phyloP scores from a whole-genome alignment of 2,113 vertebrate genomes.

The Amblyornis subalaris region DNA sequence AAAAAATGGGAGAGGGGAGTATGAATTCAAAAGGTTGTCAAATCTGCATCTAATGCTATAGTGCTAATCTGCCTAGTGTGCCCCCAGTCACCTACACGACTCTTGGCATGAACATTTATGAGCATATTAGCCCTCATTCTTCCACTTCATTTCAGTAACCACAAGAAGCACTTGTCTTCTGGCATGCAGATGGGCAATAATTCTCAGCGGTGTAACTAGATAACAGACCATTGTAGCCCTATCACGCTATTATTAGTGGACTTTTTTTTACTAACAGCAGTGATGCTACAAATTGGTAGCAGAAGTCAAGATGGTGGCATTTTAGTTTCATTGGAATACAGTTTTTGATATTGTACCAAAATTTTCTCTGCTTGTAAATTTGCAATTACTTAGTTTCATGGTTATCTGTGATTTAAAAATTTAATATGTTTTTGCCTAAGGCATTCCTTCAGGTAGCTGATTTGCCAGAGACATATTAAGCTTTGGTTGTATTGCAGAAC shows the following conservation, averaged over 20 bases:
- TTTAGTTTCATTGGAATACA: background rate
- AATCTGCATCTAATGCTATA: background rate
- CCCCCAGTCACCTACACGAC: background rate
- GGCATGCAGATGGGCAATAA: background rate
- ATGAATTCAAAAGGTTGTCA: background rate
- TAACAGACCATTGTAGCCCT: background rate
- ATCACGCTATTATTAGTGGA: background rate
- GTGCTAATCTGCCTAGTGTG: background rate
- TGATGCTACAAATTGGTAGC: background rate
- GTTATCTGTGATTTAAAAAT: background rate
- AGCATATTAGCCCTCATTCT: background rate
- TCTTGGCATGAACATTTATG: background rate
- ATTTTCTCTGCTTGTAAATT: background rate
- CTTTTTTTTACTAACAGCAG: background rate
- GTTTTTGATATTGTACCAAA: background rate
- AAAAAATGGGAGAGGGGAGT: background rate
- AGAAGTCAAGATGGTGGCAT: background rate
- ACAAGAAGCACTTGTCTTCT: slow-evolving; percentile 1
- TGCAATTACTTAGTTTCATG: background rate
- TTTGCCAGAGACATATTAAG: background rate
- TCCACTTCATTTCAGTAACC: background rate
- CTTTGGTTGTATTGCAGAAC: background rate
- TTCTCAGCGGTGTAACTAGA: background rate
- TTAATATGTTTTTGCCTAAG: background rate
- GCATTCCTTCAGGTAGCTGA: background rate